Conservation (phyloP, 2,113 vertebrate genomes). For the Salvelinus alpinus region DNA sequence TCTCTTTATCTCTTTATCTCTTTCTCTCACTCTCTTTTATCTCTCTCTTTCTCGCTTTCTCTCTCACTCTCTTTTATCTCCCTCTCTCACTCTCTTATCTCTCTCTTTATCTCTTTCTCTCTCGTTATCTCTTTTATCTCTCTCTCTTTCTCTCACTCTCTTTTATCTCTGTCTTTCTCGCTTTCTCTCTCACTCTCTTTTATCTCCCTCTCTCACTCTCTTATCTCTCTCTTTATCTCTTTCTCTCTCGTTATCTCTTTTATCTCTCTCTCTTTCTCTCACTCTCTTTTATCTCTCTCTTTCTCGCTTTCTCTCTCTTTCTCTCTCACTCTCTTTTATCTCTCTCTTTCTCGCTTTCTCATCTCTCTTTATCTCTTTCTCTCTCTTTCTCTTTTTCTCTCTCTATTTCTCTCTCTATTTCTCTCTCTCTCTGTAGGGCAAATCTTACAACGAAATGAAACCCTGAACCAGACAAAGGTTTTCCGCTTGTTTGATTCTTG, state of each 20-base stretch:
- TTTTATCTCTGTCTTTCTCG: too few relatives aligned
- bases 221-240: background rate
- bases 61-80: too few relatives aligned
- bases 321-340: background rate
- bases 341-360: too few relatives aligned
- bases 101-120: too few relatives aligned
- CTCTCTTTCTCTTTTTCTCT: constrained; percentile 9
- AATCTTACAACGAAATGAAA: constrained; percentile 65
- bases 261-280: background rate
- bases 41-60: too few relatives aligned
- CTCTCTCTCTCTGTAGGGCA: constrained; percentile 27
- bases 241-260: constrained; percentile 19
- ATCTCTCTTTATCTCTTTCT: too few relatives aligned
- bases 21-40: too few relatives aligned
- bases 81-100: too few relatives aligned
- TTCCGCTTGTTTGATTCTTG: constrained; percentile 73
- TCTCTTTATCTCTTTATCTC: too few relatives aligned
- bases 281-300: background rate
- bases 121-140: too few relatives aligned
- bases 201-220: too few relatives aligned
- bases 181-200: too few relatives aligned
- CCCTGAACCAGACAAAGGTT: constrained; percentile 70
- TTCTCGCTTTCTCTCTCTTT: constrained; percentile 17
- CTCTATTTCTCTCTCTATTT: constrained; percentile 11
- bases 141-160: constrained; percentile 11